Evolutionary conservation across 2,888 invertebrate genomes (phyloP), one percentile per base, ranked within the genome.

Genomic region (Drosophila formosana): DNA sequence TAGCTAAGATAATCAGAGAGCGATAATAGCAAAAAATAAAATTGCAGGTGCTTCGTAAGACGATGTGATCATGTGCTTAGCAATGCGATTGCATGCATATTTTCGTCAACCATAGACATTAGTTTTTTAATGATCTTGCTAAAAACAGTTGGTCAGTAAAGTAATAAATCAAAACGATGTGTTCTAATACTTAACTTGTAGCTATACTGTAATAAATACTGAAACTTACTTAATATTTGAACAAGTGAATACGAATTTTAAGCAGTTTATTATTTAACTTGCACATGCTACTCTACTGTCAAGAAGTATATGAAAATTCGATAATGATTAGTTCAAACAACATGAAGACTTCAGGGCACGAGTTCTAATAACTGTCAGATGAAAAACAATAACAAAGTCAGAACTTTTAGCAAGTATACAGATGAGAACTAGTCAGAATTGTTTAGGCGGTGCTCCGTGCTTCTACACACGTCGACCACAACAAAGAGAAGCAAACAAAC

Each of bases 11-110:
- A 56, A 47, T 32, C 37, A n/a, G 49, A 23, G n/a, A 47, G 26
- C 11, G 58, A 66, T 28, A 52, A 47, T 58, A 9, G 25, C 28
- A 23, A 39, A 57, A 57, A 57, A 61, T 46, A 57, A 26, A 32
- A 34, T 34, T 55, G 23, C 13, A 53, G n/a, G 28, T 50, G 28
- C 11, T n/a, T 50, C 3, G 13, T 45, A 47, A 52, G 76, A 68
- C 78, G 81, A 81, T 83, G 84, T 79, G 82, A 78, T 86, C 86
- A 82, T 80, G 80, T 82, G 85, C 65, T 43, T 71, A 30, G 25
- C 23, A 18, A 46, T 8, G 4, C 2, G n/a, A 39, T 8, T 18
- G 43, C 13, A 28, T 26, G 13, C 7, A n/a, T 8, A n/a, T 50
- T 52, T 46, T 34, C 58, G n/a, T 2, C 28, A 7, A 49, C 25